phyloP scores from a whole-genome alignment of 2,113 vertebrate species.

The Coreoperca whiteheadi region DNA sequence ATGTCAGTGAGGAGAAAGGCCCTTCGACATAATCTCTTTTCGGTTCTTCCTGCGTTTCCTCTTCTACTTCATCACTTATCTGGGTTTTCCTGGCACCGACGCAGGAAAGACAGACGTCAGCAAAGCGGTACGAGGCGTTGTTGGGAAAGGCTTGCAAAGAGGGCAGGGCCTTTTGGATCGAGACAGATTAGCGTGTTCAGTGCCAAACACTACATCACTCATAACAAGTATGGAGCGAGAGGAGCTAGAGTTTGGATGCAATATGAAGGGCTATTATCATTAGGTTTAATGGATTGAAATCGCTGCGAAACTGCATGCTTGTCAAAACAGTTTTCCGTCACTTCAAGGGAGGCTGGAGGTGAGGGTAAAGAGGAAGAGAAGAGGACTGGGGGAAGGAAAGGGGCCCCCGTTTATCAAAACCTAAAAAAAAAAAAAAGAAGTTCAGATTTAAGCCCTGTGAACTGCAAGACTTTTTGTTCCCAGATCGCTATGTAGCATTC shows the following conservation, averaged over 20 bases:
- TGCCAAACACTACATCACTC: slow-evolving; percentile 40
- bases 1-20: slow-evolving; percentile 16
- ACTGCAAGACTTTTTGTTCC: neutral
- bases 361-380: neutral
- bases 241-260: neutral
- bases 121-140: slow-evolving; percentile 35
- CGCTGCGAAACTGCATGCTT: neutral
- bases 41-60: slow-evolving; percentile 50
- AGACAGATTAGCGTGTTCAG: slow-evolving; percentile 28
- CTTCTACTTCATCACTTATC: slow-evolving; percentile 63
- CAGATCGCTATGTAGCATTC: neutral
- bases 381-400: neutral
- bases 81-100: slow-evolving; percentile 65
- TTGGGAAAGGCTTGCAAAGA: slow-evolving; percentile 40
- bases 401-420: neutral
- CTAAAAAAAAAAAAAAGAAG: neutral
- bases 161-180: slow-evolving; percentile 37
- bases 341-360: neutral
- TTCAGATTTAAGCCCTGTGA: neutral
- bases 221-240: slow-evolving; percentile 6
- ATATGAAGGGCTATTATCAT: slow-evolving; percentile 41
- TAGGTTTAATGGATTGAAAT: slow-evolving; percentile 17
- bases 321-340: slow-evolving; percentile 21
- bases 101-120: slow-evolving; percentile 70
- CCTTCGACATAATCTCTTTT: slow-evolving; percentile 41